Evolutionary conservation across 2,797 vertebrate genomes (phyloP), one percentile per base, ranked within the genome.

Genomic region (Liasis olivaceus): DNA sequence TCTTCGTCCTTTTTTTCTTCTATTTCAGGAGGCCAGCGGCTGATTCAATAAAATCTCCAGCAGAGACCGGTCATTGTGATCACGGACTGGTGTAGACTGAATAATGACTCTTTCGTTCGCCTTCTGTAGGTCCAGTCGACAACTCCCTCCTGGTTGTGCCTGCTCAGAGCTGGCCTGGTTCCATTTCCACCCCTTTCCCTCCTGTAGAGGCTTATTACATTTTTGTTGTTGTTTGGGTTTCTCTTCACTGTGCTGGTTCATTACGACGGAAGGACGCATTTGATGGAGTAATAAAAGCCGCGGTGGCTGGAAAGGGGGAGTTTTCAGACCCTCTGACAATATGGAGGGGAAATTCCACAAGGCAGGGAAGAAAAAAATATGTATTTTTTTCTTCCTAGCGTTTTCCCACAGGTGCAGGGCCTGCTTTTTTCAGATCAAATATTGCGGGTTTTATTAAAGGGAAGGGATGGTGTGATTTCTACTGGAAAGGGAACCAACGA

Each of bases 1-100:
- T n/a, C 87, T 60, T 60, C n/a, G 89, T 77, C 9, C 59, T 92
- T 24, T 90, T 64, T 88, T 77, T 13, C 64, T 93, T 13, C 90
- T 60, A 59, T 91, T 90, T 26, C 5, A 88, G 11, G 28, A 86
- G 77, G 60, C 54, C 94, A 28, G 1, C 88, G 89, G 92, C 91
- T 94, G 95, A 93, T 94, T 62, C 91, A 90, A 72, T 47, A 2
- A 90, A 88, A 17, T 4, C 58, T 81, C 93, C 93, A 93, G 94
- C 12, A 26, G 95, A 31, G 94, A 42, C 31, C 54, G 91, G 66
- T 85, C 95, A 92, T 69, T 91, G 91, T 64, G 87, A 94, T 3
- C 24, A 93, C 62, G 20, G 94, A 1, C 88, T 91, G 90, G 88
- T 28, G 20, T 63, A 3, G 90, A 72, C 84, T 72, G 72, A 63